Evolutionary conservation across 2,888 invertebrate species (phyloP).

Genomic region (Zootermopsis nevadensis): DNA sequence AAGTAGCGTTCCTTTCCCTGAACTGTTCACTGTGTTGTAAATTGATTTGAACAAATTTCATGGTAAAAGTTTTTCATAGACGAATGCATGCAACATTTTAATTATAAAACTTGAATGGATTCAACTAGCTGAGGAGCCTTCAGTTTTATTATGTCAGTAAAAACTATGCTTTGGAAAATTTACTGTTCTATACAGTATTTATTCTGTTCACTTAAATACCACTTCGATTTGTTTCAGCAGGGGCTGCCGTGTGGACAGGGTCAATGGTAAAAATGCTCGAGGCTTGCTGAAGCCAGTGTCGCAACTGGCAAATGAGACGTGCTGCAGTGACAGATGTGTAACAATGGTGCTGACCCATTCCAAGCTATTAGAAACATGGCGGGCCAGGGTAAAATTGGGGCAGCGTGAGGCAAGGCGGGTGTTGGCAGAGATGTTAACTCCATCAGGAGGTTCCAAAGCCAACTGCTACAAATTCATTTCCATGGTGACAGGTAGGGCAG

Average conservation of each 20-base stretch:
- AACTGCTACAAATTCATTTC: constrained; percentile 54
- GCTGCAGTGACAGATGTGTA: constrained; percentile 52
- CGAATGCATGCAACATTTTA: not conserved
- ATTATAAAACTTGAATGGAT: too few species aligned
- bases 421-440: constrained; percentile 53
- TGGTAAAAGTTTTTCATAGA: too few species aligned
- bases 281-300: constrained; percentile 49
- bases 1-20: too few species aligned
- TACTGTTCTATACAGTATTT: too few species aligned
- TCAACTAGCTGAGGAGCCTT: not conserved
- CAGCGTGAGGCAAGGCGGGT: constrained; percentile 52
- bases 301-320: constrained; percentile 46
- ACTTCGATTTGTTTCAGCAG: not conserved
- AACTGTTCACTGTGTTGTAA: too few species aligned
- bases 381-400: constrained; percentile 41
- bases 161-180: too few species aligned
- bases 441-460: constrained; percentile 51
- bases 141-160: too few species aligned
- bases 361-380: constrained; percentile 50
- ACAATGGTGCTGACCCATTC: constrained; percentile 48
- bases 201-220: not conserved
- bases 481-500: constrained; percentile 52
- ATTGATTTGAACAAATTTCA: too few species aligned
- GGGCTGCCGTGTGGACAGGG: constrained; percentile 41
- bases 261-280: constrained; percentile 41